A percentile compares a stretch with the other conserved stretches of the same genome.
Conservation (phyloP, 2,113 vertebrate species). For the Heterotilapia buettikoferi region DNA sequence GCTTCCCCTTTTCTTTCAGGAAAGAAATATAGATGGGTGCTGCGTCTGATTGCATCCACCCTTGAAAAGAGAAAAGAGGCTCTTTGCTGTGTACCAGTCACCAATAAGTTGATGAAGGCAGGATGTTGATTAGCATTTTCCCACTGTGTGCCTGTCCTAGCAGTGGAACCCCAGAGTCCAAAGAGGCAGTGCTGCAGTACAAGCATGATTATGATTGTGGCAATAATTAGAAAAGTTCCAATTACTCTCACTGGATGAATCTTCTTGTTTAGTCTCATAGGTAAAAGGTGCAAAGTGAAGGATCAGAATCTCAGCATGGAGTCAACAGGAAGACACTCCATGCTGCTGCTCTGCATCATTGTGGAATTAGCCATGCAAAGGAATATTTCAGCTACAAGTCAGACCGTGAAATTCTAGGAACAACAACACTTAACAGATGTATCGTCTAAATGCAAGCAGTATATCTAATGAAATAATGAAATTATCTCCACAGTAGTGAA, state of each 20-base stretch:
- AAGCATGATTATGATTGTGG: slow-evolving; percentile 67
- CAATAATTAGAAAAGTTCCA: slow-evolving; percentile 64
- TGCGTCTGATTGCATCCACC: slow-evolving; percentile 46
- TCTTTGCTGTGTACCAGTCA: slow-evolving; percentile 24
- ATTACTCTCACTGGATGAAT: slow-evolving; percentile 34
- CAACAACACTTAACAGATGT: not conserved
- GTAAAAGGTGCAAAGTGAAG: slow-evolving; percentile 58
- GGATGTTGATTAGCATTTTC: slow-evolving; percentile 54
- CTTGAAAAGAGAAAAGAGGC: slow-evolving; percentile 44
- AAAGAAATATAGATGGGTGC: slow-evolving; percentile 14
- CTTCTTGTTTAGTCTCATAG: slow-evolving; percentile 44
- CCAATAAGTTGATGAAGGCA: slow-evolving; percentile 45
- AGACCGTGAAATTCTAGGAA: not conserved
- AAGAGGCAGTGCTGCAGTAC: slow-evolving; percentile 29
- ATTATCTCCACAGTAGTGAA: not conserved
- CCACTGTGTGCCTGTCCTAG: slow-evolving; percentile 25
- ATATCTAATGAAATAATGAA: not conserved
- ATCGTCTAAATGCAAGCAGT: not conserved
- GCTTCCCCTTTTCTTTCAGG: not conserved
- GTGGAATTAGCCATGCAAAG: not conserved
- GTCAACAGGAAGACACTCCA: not conserved
- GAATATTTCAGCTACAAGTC: not conserved
- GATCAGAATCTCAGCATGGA: slow-evolving; percentile 11
- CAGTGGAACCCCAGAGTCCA: slow-evolving; percentile 31
- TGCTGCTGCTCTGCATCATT: not conserved